Evolutionary conservation across 2,888 invertebrate genomes (phyloP).

Genomic region (Lordiphosa andalusiaca): DNA sequence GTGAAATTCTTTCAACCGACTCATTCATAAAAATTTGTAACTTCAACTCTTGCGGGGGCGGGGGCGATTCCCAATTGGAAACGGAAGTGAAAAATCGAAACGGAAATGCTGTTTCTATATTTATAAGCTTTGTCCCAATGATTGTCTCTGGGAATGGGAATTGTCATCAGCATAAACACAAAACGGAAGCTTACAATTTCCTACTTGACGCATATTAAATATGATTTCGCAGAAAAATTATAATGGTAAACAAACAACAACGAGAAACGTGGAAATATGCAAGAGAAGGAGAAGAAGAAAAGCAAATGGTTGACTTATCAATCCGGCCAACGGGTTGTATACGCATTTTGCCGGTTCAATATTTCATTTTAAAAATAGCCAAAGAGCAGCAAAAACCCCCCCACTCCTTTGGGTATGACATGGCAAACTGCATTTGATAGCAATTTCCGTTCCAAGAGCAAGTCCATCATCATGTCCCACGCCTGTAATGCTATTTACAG

Average conservation of each 20-base stretch:
- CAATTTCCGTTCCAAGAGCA: constrained; percentile 53
- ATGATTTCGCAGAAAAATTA: constrained; percentile 50
- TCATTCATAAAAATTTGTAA: constrained; percentile 59
- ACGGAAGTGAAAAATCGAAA: constrained; percentile 64
- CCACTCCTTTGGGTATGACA: constrained; percentile 20
- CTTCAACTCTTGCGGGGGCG: neutral
- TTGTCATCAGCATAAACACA: constrained; percentile 58
- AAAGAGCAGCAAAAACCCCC: constrained; percentile 3
- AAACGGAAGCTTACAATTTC: constrained; percentile 74
- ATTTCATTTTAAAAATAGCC: constrained; percentile 27
- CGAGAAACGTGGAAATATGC: constrained; percentile 3
- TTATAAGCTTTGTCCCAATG: constrained; percentile 34
- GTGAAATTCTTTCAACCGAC: constrained; percentile 58
- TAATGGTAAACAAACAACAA: constrained; percentile 17
- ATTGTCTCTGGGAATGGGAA: constrained; percentile 41
- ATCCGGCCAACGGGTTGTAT: constrained; percentile 54
- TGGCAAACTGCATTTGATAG: constrained; percentile 55
- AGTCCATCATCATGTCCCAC: constrained; percentile 5
- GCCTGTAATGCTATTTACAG: constrained; percentile 1
- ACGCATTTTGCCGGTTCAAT: constrained; percentile 29
- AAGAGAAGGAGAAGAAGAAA: constrained; percentile 15
- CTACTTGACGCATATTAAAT: constrained; percentile 70
- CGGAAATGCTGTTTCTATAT: constrained; percentile 68
- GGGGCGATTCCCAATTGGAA: constrained; percentile 52
- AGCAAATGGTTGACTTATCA: constrained; percentile 22